These are phyloP conservation scores for Phaedon cochleariae DNA, from an alignment of 2,888 invertebrate genomes.

Conservation along the genomic window DNA sequence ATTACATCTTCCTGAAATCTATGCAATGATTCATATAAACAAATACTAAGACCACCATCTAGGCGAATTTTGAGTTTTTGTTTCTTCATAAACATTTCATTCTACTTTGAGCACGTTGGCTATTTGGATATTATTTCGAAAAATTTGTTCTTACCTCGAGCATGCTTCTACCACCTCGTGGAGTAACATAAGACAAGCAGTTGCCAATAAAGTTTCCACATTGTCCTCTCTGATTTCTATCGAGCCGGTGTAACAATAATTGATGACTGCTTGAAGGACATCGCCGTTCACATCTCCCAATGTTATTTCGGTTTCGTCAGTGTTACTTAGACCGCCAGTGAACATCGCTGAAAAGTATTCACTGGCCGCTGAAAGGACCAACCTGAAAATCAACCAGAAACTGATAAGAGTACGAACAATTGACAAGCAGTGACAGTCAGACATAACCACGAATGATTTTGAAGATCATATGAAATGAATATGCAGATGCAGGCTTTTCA, in stretches of 20 bases:
- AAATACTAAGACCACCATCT: too few relatives aligned
- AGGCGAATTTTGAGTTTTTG: too few relatives aligned
- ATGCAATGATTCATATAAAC: too few relatives aligned
- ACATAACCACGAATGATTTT: too few relatives aligned
- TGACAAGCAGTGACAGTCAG: too few relatives aligned
- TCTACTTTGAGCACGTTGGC: too few relatives aligned
- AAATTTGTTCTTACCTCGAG: constrained; percentile 63
- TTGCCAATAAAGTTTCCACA: constrained; percentile 86
- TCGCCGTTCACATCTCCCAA: constrained; percentile 87
- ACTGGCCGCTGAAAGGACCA: constrained; percentile 90
- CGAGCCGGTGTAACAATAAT: constrained; percentile 91
- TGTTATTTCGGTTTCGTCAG: constrained; percentile 83
- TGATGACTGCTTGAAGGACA: constrained; percentile 83
- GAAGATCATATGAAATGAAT: too few relatives aligned
- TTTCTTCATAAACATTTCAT: too few relatives aligned
- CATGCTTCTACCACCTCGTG: constrained; percentile 88
- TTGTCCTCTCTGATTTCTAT: constrained; percentile 89
- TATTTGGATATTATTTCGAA: too few relatives aligned
- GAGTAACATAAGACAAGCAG: constrained; percentile 88
- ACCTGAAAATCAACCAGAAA: constrained; percentile 62
- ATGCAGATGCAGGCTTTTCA: too few relatives aligned
- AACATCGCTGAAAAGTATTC: constrained; percentile 98
- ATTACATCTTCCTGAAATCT: too few relatives aligned
- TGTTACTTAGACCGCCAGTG: constrained; percentile 85
- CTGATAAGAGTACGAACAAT: too few relatives aligned